Evolutionary conservation across 2,888 invertebrate genomes (phyloP).

Genomic region (Pterostichus madidus): DNA sequence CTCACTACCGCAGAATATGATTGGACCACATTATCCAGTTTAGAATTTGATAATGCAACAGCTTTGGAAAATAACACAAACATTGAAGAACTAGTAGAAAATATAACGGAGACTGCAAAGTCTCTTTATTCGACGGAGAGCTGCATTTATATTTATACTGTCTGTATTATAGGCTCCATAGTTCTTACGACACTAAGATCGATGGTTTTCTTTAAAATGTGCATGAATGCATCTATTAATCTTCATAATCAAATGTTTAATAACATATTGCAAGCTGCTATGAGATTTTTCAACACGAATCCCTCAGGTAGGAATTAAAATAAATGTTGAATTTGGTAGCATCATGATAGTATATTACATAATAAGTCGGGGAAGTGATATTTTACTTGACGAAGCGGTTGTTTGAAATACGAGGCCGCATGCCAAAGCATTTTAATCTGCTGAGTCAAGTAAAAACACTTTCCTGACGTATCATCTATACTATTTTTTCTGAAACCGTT

Average conservation of each 20-base stretch:
- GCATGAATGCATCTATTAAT: slow-evolving; percentile 86
- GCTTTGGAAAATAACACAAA: slow-evolving; percentile 3
- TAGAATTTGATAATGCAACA: slow-evolving; percentile 7
- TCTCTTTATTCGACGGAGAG: slow-evolving; percentile 62
- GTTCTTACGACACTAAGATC: slow-evolving; percentile 83
- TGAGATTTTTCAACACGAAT: slow-evolving; percentile 91
- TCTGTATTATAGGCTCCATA: slow-evolving; percentile 81
- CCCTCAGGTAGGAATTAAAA: slow-evolving; percentile 82
- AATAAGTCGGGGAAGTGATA: too few relatives aligned
- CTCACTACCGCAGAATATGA: background rate
- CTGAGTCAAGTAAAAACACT: too few relatives aligned
- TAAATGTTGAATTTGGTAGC: slow-evolving; percentile 22
- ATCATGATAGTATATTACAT: background rate
- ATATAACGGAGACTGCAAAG: slow-evolving; percentile 35
- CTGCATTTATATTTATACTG: slow-evolving; percentile 81
- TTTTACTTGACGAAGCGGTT: too few relatives aligned
- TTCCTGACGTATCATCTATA: too few relatives aligned
- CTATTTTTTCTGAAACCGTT: too few relatives aligned
- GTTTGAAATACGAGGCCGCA: too few relatives aligned
- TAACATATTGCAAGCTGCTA: slow-evolving; percentile 86
- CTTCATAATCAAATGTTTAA: slow-evolving; percentile 90
- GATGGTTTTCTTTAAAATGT: slow-evolving; percentile 85
- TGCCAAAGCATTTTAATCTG: too few relatives aligned
- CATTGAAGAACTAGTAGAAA: slow-evolving; percentile 28
- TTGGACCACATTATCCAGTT: background rate